Evolutionary conservation across 2,797 vertebrate species (phyloP).

Genomic region (Eutrigla gurnardus): DNA sequence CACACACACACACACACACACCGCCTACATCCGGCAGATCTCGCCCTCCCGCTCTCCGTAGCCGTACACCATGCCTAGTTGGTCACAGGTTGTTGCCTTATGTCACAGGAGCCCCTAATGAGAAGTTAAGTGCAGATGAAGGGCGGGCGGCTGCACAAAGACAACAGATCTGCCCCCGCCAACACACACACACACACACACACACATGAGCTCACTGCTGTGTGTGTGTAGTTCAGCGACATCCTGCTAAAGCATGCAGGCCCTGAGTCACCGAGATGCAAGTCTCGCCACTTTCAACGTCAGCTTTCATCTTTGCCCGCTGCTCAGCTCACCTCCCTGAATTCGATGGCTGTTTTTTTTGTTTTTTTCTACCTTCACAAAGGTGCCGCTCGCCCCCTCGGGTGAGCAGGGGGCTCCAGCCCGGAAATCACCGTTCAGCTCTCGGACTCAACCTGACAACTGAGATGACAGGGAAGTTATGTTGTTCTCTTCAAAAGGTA

Average conservation of each 20-base stretch:
- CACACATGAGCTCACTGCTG: not conserved
- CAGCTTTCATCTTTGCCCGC: slow-evolving; percentile 70
- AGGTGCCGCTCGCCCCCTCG: slow-evolving; percentile 55
- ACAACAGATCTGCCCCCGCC: slow-evolving; percentile 44
- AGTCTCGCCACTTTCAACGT: slow-evolving; percentile 60
- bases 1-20: slow-evolving; percentile 23
- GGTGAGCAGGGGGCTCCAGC: slow-evolving; percentile 40
- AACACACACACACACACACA: not conserved
- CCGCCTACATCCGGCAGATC: slow-evolving; percentile 39
- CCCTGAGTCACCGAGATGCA: slow-evolving; percentile 59
- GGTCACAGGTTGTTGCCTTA: slow-evolving; percentile 72
- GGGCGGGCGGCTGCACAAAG: slow-evolving; percentile 46
- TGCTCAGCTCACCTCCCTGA: slow-evolving; percentile 61
- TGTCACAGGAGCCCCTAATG: slow-evolving; percentile 72
- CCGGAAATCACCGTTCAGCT: slow-evolving; percentile 44
- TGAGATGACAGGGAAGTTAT: slow-evolving; percentile 49
- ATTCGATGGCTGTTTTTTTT: slow-evolving; percentile 54
- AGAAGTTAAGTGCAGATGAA: slow-evolving; percentile 68
- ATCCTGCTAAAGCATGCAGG: slow-evolving; percentile 58
- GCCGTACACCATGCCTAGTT: slow-evolving; percentile 31
- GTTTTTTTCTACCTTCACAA: slow-evolving; percentile 53
- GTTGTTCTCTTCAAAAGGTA: slow-evolving; percentile 61
- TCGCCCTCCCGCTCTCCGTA: not conserved
- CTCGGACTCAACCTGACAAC: slow-evolving; percentile 52
- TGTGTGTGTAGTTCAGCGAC: slow-evolving; percentile 39